These are phyloP conservation scores for Cataglyphis albicans DNA, from an alignment of 2,888 invertebrate genomes.

Conservation along the genomic window DNA sequence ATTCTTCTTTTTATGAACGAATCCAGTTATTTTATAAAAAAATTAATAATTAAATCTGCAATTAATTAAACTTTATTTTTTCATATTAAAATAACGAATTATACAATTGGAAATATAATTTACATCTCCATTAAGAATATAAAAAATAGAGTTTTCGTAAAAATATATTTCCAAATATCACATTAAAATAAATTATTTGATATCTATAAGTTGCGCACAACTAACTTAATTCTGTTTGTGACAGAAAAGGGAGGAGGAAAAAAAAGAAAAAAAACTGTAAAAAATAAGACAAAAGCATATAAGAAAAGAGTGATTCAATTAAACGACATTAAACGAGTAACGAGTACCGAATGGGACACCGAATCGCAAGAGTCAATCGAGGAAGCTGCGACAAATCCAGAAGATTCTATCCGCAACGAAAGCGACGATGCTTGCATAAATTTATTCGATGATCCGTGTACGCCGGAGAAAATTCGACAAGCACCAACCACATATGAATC, in stretches of 20 bases:
- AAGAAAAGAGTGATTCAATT: neutral
- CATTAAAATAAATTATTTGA: constrained; percentile 2
- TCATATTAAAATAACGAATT: constrained; percentile 6
- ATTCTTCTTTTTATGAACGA: neutral
- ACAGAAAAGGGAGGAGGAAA: neutral
- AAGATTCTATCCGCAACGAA: neutral
- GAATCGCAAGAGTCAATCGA: neutral
- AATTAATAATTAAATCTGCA: neutral
- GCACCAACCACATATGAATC: neutral
- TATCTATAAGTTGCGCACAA: neutral
- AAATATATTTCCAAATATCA: neutral
- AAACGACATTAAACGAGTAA: neutral
- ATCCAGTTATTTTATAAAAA: neutral
- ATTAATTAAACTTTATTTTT: neutral
- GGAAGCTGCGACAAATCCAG: neutral
- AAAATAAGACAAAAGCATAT: neutral
- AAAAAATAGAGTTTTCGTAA: neutral
- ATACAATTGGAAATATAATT: neutral
- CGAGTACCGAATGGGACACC: constrained; percentile 25
- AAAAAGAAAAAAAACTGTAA: neutral
- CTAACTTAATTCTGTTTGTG: neutral
- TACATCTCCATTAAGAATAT: neutral
- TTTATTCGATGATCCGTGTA: neutral
- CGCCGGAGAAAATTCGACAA: constrained; percentile 10
- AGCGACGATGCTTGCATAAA: neutral